These are phyloP conservation scores for Drosophila oshimai DNA, from an alignment of 1,140 invertebrate species.

Conservation along the genomic window DNA sequence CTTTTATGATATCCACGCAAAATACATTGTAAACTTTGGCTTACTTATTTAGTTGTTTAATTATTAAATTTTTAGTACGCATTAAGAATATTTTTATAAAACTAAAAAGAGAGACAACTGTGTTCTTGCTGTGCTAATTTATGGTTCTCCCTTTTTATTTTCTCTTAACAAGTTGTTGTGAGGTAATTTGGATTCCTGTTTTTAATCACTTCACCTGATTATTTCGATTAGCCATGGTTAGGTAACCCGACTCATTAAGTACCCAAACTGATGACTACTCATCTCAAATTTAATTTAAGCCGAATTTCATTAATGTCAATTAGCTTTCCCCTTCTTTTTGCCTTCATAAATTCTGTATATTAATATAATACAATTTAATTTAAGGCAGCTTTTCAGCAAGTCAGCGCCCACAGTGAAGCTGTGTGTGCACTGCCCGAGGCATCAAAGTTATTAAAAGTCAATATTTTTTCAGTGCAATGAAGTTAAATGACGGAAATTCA, in stretches of 20 bases:
- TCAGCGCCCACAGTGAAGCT: constrained; percentile 38
- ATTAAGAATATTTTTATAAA: no score
- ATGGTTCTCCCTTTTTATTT: neutral
- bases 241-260: constrained; percentile 7
- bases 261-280: constrained; percentile 2
- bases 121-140: neutral
- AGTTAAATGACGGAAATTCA: constrained; percentile 74
- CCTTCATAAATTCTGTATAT: constrained; percentile 2
- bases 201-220: constrained; percentile 16
- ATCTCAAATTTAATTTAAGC: constrained; percentile 13
- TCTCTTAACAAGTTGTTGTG: neutral
- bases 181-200: neutral
- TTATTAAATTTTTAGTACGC: no score
- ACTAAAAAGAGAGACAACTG: no score
- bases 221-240: neutral
- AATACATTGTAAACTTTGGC: no score
- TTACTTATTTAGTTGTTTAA: no score
- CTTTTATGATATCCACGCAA: no score
- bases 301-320: constrained; percentile 31
- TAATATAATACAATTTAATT: constrained; percentile 42
- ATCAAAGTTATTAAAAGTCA: constrained; percentile 64
- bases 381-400: constrained; percentile 29
- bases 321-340: constrained; percentile 14
- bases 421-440: constrained; percentile 34
- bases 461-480: constrained; percentile 61